Base-by-base conservation (phyloP, 2,888 invertebrate species). In the Lottia gigantea region DNA sequence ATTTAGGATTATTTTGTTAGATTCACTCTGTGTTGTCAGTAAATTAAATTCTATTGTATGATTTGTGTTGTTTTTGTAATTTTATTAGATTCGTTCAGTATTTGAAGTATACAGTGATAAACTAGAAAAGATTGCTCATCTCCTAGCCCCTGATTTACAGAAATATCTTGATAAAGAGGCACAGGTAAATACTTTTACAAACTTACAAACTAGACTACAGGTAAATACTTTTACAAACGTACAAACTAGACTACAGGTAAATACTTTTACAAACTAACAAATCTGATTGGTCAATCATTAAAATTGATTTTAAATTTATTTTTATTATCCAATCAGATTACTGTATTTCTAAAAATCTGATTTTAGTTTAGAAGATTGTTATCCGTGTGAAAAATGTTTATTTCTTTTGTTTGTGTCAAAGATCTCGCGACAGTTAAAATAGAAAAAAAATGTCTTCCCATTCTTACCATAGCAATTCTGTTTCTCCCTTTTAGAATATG, bases 121-220 rank as follows among this genome's bases (percentile, higher is more conserved):
- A 2, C 66, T 88, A 31, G 82, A 86, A 72, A 82, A 83, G 68
- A 86, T 86, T 25, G 80, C 87, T 16, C 83, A 87, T 75, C 74
- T 87, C 16, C 74, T 86, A 76, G 73, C 80, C 3, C 83, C 87
- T 47, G 87, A 88, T 71, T 78, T 88, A 23, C 85, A 87, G 46
- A 76, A 84, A 63, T 80, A 85, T 45, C 74, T 88, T 73, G 87
- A 88, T 74, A 82, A 79, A 64, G 87, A 88, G 72, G 84, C 86
- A 66, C 87, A 88, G 84, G 87, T 87, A 71, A 12, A 62, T 23
- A 66, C 16, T 25, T 31, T 73, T 40, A 40, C 40, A 40, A 40
- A 40, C 40, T 40, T 11, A 40, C 26, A 61, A 19, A 19, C 47
- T 4, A 55, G 49, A 72, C 83, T 86, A 66, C 87, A 88, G 84